These are phyloP conservation scores for Odontothrips loti DNA, from an alignment of 2,888 invertebrate genomes.

Conservation along the genomic window DNA sequence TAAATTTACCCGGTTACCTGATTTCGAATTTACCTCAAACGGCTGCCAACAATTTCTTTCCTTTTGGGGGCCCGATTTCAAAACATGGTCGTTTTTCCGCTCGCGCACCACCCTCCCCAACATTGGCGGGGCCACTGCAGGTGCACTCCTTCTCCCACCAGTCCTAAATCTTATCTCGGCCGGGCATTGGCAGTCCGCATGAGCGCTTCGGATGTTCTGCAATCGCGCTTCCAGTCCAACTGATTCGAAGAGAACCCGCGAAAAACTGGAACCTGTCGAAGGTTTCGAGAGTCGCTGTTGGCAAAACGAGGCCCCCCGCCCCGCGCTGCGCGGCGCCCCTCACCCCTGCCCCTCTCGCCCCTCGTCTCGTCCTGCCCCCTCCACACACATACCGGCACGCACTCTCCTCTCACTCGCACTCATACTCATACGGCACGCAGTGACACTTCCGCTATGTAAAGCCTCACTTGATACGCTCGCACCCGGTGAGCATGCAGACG, in stretches of 20 bases:
- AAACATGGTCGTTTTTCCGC: neutral
- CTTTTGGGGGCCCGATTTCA: neutral
- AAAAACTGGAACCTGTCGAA: neutral
- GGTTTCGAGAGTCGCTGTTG: neutral
- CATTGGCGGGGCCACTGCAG: too few relatives aligned
- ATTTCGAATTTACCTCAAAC: neutral
- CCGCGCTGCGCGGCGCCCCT: neutral
- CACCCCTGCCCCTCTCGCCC: neutral
- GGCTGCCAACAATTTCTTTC: neutral
- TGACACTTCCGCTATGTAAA: too few relatives aligned
- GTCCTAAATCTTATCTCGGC: too few relatives aligned
- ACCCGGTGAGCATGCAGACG: too few relatives aligned
- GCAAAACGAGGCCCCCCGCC: neutral
- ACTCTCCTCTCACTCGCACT: neutral
- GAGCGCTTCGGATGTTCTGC: too few relatives aligned
- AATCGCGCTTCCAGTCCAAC: neutral
- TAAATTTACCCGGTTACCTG: too few relatives aligned
- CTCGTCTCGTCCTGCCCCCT: neutral
- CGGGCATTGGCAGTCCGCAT: too few relatives aligned
- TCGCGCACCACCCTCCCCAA: too few relatives aligned
- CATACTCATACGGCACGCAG: too few relatives aligned
- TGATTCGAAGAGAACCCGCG: neutral
- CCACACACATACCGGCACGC: neutral
- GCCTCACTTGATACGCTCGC: neutral
- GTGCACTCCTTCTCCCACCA: too few relatives aligned